A percentile compares a stretch with the other conserved stretches of the same genome.
Evolutionary conservation across 2,113 vertebrate genomes (phyloP).

Genomic region (Paralichthys olivaceus): DNA sequence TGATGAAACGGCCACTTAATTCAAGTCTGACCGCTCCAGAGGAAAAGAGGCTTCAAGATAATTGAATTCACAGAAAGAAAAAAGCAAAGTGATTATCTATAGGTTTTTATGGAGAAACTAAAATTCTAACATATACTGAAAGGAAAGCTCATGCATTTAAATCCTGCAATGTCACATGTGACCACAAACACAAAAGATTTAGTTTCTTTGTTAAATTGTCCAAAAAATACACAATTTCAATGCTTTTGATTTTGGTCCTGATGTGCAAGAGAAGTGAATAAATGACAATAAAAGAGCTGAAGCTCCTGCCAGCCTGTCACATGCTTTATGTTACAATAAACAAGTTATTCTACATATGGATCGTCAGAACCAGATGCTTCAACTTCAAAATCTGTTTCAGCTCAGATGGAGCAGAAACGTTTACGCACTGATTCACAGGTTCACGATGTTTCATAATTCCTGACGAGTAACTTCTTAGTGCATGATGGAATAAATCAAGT

Average conservation of each 20-base stretch:
- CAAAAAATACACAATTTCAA: no score
- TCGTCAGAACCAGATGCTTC: no score
- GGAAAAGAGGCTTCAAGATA: not conserved
- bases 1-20: slow-evolving; percentile 34
- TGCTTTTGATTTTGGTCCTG: no score
- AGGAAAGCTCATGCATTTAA: slow-evolving; percentile 25
- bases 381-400: no score
- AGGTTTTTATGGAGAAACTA: not conserved
- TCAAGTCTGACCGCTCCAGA: slow-evolving; percentile 8
- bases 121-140: slow-evolving; percentile 25
- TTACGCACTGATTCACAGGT: no score
- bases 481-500: no score
- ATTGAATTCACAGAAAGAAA: slow-evolving; percentile 9
- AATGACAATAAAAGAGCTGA: no score
- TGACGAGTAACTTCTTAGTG: no score
- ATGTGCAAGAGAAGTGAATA: not conserved
- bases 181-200: not conserved
- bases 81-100: slow-evolving; percentile 38
- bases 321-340: not conserved
- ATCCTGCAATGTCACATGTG: slow-evolving; percentile 14
- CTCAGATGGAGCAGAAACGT: no score
- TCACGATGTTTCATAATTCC: no score
- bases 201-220: no score
- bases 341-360: not conserved
- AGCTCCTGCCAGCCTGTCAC: no score